Conservation (phyloP, 2,888 invertebrate species). For the Pandemis heparana region DNA sequence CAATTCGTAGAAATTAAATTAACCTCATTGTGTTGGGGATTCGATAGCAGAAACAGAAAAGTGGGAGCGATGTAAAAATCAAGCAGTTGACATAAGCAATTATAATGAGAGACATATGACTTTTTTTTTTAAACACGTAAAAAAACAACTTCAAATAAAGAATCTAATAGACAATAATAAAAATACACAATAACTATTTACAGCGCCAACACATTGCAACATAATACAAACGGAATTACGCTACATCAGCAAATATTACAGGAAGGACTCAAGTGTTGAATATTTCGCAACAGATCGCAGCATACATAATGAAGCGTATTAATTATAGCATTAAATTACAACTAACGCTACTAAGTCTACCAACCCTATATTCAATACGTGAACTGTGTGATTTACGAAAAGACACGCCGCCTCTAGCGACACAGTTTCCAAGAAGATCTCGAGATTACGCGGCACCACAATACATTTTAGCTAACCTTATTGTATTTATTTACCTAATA, state of each 20-base stretch:
- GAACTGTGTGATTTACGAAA: slow-evolving; percentile 69
- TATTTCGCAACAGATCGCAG: not conserved
- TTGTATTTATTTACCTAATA: slow-evolving; percentile 67
- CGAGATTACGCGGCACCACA: slow-evolving; percentile 64
- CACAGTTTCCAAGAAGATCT: slow-evolving; percentile 73
- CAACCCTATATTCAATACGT: slow-evolving; percentile 61
- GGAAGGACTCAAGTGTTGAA: not conserved
- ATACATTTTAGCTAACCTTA: slow-evolving; percentile 50
- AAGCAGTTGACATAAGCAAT: too few relatives aligned
- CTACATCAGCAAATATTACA: not conserved
- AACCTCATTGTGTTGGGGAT: too few relatives aligned
- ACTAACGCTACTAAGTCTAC: slow-evolving; percentile 10
- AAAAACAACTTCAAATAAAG: too few relatives aligned
- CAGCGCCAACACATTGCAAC: too few relatives aligned
- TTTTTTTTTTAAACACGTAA: too few relatives aligned
- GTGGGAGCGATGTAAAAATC: too few relatives aligned
- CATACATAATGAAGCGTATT: not conserved
- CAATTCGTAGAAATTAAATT: too few relatives aligned
- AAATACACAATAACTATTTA: not conserved
- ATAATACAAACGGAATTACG: not conserved
- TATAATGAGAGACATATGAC: too few relatives aligned
- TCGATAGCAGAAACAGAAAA: too few relatives aligned
- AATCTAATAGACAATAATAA: too few relatives aligned
- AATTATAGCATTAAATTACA: slow-evolving; percentile 8
- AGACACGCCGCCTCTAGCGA: slow-evolving; percentile 69